Conservation (phyloP, 2,113 vertebrate genomes). For the Lepus europaeus region DNA sequence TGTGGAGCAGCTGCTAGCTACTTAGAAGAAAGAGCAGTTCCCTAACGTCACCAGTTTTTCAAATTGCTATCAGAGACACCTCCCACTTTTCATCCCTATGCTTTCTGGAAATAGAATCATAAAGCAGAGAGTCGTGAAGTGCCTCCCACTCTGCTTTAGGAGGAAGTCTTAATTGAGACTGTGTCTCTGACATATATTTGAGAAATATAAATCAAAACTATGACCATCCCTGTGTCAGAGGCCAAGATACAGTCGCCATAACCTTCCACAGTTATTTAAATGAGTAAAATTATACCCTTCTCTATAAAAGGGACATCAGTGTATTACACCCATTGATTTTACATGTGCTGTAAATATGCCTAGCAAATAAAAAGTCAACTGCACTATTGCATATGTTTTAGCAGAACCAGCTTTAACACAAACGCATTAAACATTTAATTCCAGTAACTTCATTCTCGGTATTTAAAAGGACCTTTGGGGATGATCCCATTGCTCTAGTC, state of each 20-base stretch:
- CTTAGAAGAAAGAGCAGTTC: slow-evolving; percentile 66
- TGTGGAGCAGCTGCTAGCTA: slow-evolving; percentile 32
- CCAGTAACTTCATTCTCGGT: slow-evolving; percentile 44
- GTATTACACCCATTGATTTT: slow-evolving; percentile 70
- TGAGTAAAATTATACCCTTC: slow-evolving; percentile 73
- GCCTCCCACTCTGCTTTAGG: slow-evolving; percentile 69
- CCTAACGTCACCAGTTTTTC: slow-evolving; percentile 72
- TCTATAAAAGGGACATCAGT: slow-evolving; percentile 64
- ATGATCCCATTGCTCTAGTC: slow-evolving; percentile 11
- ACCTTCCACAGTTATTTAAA: slow-evolving; percentile 65
- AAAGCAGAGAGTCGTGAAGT: slow-evolving; percentile 72
- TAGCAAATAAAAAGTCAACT: slow-evolving; percentile 57
- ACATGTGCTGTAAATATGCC: slow-evolving; percentile 32
- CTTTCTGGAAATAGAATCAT: slow-evolving; percentile 76
- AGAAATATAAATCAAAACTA: slow-evolving; percentile 63
- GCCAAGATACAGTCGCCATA: slow-evolving; percentile 54
- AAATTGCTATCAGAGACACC: slow-evolving; percentile 70
- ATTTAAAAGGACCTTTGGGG: slow-evolving; percentile 29
- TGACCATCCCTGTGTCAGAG: slow-evolving; percentile 23
- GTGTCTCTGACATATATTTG: slow-evolving; percentile 66
- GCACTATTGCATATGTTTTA: slow-evolving; percentile 13
- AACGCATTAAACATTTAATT: slow-evolving; percentile 62
- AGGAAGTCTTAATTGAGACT: slow-evolving; percentile 71
- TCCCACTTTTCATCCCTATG: slow-evolving; percentile 70
- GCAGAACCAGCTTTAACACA: slow-evolving; percentile 52